A percentile compares a stretch with the other conserved stretches of the same genome.
Conservation (phyloP, 1,140 invertebrate genomes). For the Drosophila burlai region DNA sequence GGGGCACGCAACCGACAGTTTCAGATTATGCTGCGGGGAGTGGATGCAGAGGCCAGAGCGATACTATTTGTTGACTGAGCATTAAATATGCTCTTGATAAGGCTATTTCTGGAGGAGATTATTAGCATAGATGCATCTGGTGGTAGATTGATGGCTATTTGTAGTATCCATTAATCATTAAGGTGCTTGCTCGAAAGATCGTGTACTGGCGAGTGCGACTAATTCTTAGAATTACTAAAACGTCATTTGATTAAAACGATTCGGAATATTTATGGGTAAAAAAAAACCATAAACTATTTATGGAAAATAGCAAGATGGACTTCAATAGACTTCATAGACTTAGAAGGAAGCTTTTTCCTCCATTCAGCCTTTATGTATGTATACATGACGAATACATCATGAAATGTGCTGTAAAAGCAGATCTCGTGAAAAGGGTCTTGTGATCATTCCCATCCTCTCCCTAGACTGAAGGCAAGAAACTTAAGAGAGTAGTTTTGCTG, state of each 20-base stretch:
- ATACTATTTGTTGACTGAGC: constrained; percentile 48
- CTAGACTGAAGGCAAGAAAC: too few relatives aligned
- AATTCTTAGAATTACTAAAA: background rate
- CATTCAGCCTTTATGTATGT: too few relatives aligned
- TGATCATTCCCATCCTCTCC: too few relatives aligned
- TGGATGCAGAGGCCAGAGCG: background rate
- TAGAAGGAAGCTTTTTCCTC: too few relatives aligned
- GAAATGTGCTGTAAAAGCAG: too few relatives aligned
- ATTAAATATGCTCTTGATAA: constrained; percentile 44
- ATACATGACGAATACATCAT: too few relatives aligned
- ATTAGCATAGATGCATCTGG: constrained; percentile 49
- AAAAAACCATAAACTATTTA: background rate
- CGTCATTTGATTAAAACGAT: background rate
- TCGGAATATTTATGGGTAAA: background rate
- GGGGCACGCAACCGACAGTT: constrained; percentile 63
- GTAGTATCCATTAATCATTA: constrained; percentile 21
- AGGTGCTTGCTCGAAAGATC: background rate
- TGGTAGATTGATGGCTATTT: constrained; percentile 24
- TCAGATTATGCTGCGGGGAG: constrained; percentile 11
- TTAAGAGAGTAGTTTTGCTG: too few relatives aligned
- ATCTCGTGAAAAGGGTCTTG: too few relatives aligned
- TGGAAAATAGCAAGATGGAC: background rate
- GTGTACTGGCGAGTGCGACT: too few relatives aligned
- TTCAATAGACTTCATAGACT: too few relatives aligned
- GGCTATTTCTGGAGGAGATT: constrained; percentile 29